Conservation (phyloP, 2,797 vertebrate species). For the Hoplostethus atlanticus region DNA sequence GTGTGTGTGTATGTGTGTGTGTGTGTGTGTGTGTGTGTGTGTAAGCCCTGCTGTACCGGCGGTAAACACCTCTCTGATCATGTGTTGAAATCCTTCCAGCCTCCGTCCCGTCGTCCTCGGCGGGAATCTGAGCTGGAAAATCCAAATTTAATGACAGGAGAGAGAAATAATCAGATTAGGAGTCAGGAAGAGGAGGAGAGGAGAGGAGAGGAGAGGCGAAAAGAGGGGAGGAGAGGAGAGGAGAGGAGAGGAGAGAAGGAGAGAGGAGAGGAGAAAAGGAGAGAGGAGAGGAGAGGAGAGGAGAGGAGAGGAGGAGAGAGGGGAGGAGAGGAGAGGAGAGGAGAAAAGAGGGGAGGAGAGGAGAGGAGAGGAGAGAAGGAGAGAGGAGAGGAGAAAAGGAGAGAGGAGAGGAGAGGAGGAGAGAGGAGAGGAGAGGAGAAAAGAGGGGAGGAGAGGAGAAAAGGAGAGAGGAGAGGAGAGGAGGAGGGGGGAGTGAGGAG, state of each 20-base stretch:
- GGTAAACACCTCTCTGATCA: conserved; percentile 40
- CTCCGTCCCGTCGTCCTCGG: conserved; percentile 27
- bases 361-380: not conserved
- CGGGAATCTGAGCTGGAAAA: conserved; percentile 60
- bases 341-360: not conserved
- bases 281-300: not conserved
- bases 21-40: conserved; percentile 39
- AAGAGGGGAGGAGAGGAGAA: too few species aligned
- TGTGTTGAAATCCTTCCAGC: too few species aligned
- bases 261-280: not conserved
- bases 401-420: not conserved
- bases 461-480: not conserved
- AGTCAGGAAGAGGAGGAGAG: conserved; percentile 15
- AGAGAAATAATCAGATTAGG: conserved; percentile 69
- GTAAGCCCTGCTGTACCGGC: conserved; percentile 24
- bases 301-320: not conserved
- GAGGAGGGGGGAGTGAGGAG: too few species aligned
- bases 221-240: not conserved
- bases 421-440: not conserved
- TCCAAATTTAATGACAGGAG: conserved; percentile 63
- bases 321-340: not conserved
- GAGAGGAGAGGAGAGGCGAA: not conserved
- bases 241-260: not conserved
- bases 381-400: not conserved
- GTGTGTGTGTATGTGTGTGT: conserved; percentile 30